These are phyloP conservation scores for Rutilus rutilus DNA, from an alignment of 2,113 vertebrate genomes.

Conservation along the genomic window DNA sequence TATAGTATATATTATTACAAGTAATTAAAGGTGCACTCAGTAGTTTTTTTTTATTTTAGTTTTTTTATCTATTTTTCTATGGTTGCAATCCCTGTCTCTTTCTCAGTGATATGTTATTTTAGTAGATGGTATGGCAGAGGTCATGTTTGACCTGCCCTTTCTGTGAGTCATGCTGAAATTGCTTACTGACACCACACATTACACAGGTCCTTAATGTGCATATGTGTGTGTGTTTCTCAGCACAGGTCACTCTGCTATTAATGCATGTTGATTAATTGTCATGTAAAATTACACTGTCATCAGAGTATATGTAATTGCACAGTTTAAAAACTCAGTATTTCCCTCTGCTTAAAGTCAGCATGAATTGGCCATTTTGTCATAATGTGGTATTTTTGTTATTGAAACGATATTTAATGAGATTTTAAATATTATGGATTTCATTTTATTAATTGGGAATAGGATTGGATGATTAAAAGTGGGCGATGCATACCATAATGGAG, in stretches of 20 bases:
- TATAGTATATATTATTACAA: neutral
- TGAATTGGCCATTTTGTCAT: neutral
- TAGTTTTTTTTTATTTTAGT: too few species aligned
- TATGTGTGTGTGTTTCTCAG: slow-evolving; percentile 17
- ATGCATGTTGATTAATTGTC: neutral
- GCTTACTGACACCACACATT: neutral
- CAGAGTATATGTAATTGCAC: neutral
- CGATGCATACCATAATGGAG: neutral
- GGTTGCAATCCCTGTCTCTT: neutral
- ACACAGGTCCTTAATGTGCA: neutral
- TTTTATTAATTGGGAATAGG: neutral
- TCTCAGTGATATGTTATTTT: slow-evolving; percentile 20
- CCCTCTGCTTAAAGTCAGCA: neutral
- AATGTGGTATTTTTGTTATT: neutral
- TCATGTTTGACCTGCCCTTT: slow-evolving; percentile 9
- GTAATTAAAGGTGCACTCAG: neutral
- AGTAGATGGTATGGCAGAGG: slow-evolving; percentile 18
- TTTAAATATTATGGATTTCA: neutral
- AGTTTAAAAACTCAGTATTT: neutral
- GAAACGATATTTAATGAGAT: neutral
- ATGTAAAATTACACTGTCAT: neutral
- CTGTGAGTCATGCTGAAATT: slow-evolving; percentile 8
- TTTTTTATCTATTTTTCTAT: neutral
- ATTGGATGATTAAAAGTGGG: neutral
- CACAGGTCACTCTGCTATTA: neutral